These are phyloP conservation scores for Xyliphius kryptos DNA, from an alignment of 2,113 vertebrate species.

Conservation along the genomic window DNA sequence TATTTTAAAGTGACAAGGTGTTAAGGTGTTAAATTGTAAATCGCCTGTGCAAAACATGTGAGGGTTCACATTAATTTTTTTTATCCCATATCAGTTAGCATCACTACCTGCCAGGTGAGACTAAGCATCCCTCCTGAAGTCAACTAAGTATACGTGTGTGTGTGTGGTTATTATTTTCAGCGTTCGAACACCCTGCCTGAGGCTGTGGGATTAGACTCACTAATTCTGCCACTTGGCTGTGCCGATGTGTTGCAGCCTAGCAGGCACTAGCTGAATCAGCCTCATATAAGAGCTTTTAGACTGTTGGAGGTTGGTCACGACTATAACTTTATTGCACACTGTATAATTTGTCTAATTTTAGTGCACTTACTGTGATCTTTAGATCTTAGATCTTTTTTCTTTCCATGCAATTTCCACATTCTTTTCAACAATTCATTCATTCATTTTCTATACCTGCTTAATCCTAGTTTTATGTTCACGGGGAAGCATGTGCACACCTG, in stretches of 20 bases:
- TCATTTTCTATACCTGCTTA: no score
- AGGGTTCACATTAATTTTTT: no score
- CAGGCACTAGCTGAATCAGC: conserved; percentile 16
- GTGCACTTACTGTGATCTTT: no score
- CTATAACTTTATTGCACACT: conserved; percentile 14
- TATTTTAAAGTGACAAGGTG: no score
- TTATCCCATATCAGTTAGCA: background rate
- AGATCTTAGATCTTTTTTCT: no score
- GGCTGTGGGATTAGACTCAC: conserved; percentile 45
- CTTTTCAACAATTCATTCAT: no score
- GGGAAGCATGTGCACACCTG: no score
- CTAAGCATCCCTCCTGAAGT: conserved; percentile 13
- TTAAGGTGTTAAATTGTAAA: no score
- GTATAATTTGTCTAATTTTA: no score
- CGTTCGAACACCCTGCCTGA: conserved; percentile 42
- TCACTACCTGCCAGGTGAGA: conserved; percentile 7
- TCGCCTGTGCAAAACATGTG: no score
- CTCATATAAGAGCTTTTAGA: conserved; percentile 15
- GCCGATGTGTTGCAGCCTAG: conserved; percentile 16
- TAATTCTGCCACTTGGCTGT: conserved; percentile 46
- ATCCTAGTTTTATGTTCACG: no score
- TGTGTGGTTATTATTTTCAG: conserved; percentile 48
- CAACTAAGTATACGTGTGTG: background rate
- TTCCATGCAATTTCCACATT: no score
- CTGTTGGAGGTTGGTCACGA: conserved; percentile 10